phyloP scores from a whole-genome alignment of 2,888 invertebrate genomes.

The Gonocerus acuteangulatus region DNA sequence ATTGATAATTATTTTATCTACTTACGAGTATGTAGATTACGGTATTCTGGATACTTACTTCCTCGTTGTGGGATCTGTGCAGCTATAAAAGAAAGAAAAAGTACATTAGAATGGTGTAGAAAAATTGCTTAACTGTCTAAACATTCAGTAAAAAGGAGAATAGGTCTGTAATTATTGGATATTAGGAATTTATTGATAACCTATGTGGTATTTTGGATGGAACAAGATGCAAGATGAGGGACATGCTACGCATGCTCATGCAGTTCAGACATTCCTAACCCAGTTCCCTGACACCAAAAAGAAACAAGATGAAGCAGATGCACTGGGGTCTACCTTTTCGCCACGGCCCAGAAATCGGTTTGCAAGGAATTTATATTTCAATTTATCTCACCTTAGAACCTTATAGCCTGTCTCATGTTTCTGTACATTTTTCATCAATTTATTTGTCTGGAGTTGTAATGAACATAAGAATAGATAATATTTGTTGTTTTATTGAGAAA shows the following conservation, averaged over 20 bases:
- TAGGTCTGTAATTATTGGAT: neutral
- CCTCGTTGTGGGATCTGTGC: slow-evolving; percentile 83
- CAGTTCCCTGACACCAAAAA: slow-evolving; percentile 3
- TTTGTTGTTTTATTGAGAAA: no score
- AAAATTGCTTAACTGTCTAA: slow-evolving; percentile 27
- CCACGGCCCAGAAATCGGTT: slow-evolving; percentile 1
- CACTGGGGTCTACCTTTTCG: slow-evolving; percentile 13
- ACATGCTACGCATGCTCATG: slow-evolving; percentile 24
- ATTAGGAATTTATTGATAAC: slow-evolving; percentile 5
- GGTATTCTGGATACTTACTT: slow-evolving; percentile 58
- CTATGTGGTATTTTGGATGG: slow-evolving; percentile 4
- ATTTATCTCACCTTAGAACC: no score
- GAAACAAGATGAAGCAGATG: slow-evolving; percentile 16
- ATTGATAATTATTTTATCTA: slow-evolving; percentile 2
- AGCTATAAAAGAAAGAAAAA: slow-evolving; percentile 63
- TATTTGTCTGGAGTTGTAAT: no score
- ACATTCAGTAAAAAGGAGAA: slow-evolving; percentile 12
- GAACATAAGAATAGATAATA: no score
- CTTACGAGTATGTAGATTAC: slow-evolving; percentile 28
- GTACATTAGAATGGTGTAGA: slow-evolving; percentile 23
- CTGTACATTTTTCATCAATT: no score
- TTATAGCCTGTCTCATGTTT: no score
- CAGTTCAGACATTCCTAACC: slow-evolving; percentile 1
- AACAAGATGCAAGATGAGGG: slow-evolving; percentile 13
- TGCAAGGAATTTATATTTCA: no score